Conservation (phyloP, 1,140 invertebrate genomes). For the Sinonovacula constricta region DNA sequence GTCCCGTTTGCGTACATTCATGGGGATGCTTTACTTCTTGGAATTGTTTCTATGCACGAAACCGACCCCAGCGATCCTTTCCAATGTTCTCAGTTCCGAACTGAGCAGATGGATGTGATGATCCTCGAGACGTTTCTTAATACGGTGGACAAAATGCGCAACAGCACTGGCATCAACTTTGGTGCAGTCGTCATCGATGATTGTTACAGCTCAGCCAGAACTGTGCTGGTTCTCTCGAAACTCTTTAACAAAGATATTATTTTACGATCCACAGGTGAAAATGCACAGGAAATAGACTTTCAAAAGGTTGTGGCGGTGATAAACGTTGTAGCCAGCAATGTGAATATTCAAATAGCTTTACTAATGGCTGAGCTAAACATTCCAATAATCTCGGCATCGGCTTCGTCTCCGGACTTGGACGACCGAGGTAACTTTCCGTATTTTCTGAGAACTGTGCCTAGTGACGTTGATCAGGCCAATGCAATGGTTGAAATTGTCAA, state of each 20-base stretch:
- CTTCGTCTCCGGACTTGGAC: conserved; percentile 70
- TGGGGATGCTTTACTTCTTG: conserved; percentile 65
- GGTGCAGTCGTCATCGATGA: conserved; percentile 71
- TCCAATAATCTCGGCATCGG: conserved; percentile 80
- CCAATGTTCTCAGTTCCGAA: conserved; percentile 60
- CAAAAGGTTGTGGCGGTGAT: conserved; percentile 67
- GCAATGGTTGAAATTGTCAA: conserved; percentile 85
- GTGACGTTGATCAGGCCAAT: conserved; percentile 81
- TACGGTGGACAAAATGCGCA: conserved; percentile 55
- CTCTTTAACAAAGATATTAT: conserved; percentile 57
- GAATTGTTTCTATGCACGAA: conserved; percentile 70
- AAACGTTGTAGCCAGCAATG: conserved; percentile 65
- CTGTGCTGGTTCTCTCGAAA: conserved; percentile 57
- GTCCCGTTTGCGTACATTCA: conserved; percentile 60
- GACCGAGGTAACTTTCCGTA: conserved; percentile 71
- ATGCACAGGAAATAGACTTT: conserved; percentile 37
- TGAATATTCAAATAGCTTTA: conserved; percentile 60
- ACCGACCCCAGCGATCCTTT: conserved; percentile 56
- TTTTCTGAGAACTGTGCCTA: conserved; percentile 73
- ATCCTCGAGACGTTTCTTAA: conserved; percentile 66
- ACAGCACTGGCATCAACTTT: conserved; percentile 58
- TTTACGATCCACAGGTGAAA: conserved; percentile 19
- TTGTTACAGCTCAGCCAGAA: conserved; percentile 68
- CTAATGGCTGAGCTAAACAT: conserved; percentile 77
- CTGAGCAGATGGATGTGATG: conserved; percentile 58